Percentiles rank a stretch among this genome's conserved stretches.
Conservation (phyloP, 2,888 invertebrate genomes). For the Cataglyphis rosenhaueri region DNA sequence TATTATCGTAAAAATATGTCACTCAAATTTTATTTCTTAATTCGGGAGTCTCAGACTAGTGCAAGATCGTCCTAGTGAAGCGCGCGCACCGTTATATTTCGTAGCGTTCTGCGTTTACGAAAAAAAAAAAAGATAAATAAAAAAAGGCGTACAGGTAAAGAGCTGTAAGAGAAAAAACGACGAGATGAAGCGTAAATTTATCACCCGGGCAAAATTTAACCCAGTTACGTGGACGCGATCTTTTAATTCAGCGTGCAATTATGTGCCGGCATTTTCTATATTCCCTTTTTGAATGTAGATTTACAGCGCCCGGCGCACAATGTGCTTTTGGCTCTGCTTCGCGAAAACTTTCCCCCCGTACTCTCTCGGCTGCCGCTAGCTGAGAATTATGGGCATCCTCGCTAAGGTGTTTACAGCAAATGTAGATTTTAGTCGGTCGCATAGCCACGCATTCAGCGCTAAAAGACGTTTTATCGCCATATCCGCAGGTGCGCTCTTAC, state of each 20-base stretch:
- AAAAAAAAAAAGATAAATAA: background rate
- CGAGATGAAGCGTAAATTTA: slow-evolving; percentile 59
- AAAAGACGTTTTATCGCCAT: slow-evolving; percentile 61
- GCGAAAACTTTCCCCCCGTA: slow-evolving; percentile 51
- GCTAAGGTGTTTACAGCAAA: slow-evolving; percentile 66
- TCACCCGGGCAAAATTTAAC: slow-evolving; percentile 62
- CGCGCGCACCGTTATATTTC: background rate
- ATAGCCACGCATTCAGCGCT: slow-evolving; percentile 43
- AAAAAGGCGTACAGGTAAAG: background rate
- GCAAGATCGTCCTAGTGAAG: background rate
- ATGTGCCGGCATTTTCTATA: slow-evolving; percentile 68
- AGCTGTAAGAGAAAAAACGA: slow-evolving; percentile 6
- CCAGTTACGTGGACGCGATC: slow-evolving; percentile 58
- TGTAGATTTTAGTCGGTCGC: slow-evolving; percentile 65
- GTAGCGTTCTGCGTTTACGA: background rate
- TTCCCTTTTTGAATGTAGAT: slow-evolving; percentile 69
- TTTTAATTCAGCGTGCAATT: slow-evolving; percentile 70
- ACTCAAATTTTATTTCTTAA: slow-evolving; percentile 22
- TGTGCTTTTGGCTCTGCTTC: slow-evolving; percentile 60
- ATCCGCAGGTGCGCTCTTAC: slow-evolving; percentile 41
- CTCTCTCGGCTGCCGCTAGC: slow-evolving; percentile 51
- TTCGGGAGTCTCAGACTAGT: slow-evolving; percentile 7
- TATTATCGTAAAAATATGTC: background rate
- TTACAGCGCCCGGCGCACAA: slow-evolving; percentile 64
- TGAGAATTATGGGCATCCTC: slow-evolving; percentile 68